Evolutionary conservation across 1,140 invertebrate genomes (phyloP), one percentile per base, ranked within the genome.

Genomic region (Eumeta japonica): DNA sequence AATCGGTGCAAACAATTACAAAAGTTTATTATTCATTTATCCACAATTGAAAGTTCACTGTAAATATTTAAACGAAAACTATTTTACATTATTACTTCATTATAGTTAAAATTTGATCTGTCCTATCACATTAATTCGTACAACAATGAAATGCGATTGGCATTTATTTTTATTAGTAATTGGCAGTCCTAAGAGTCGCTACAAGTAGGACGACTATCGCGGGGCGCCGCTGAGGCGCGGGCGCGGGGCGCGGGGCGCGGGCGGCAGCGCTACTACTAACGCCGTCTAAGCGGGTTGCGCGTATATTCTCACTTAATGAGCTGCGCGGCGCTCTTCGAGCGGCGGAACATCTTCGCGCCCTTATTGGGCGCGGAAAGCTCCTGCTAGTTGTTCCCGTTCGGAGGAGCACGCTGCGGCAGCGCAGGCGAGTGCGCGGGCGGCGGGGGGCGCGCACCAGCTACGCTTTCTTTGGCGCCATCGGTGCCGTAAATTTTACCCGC

Each of bases 401-500:
- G 41, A 43, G 62, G 60, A 15, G 55, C 55, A 19, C 52, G 52
- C n/a, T n/a, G n/a, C 39, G 54, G 40, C 13, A 46, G 59, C 38
- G 52, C 55, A 12, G 50, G 58, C 44, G 57, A 57, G 32, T 48
- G 53, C 39, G 48, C 52, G 34, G 48, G 58, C 16, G 32, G 34
- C 32, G 42, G 55, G 33, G 52, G 58, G 39, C 48, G 52, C 13
- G 33, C 48, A 11, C 39, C 37, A 38, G 46, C 51, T 33, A 40
- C 30, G 30, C 20, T 36, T 37, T 67, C 65, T 46, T 67, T 62
- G 30, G 59, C 53, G 27, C 65, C 62, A 47, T 75, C 81, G 45
- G 93, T 93, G 28, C 94, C 94, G 77, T 97, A 97, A 46, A 97
- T 97, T 77, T 94, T 95, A 30, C 91, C 92, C 24, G 93, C 94